phyloP scores from a whole-genome alignment of 37 sponge, comb jelly and placozoan species.

The Eunapius fragilis region DNA sequence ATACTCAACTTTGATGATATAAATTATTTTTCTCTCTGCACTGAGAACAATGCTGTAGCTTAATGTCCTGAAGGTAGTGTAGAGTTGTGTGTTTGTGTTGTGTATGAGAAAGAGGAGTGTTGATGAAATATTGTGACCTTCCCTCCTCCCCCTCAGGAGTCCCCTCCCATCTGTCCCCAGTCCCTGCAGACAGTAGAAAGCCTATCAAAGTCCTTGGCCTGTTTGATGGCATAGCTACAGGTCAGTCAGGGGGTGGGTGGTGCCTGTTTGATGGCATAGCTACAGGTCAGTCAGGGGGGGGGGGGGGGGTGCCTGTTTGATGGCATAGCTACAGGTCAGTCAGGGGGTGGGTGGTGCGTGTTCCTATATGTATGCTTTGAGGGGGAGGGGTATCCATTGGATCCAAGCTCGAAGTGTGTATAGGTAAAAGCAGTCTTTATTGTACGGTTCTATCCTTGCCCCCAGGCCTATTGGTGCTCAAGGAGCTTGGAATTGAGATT shows the following conservation, averaged over 20 bases:
- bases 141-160: constrained; percentile 37
- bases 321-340: constrained; percentile 84
- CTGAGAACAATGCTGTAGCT: too few species aligned
- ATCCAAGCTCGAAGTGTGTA: too few species aligned
- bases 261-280: background rate
- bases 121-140: background rate
- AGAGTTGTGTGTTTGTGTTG: too few species aligned
- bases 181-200: constrained; percentile 61
- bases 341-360: background rate
- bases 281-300: too few species aligned
- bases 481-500: constrained; percentile 87
- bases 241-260: constrained; percentile 10
- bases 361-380: too few species aligned
- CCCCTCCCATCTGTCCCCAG: constrained; percentile 45
- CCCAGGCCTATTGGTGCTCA: constrained; percentile 76
- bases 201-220: constrained; percentile 88
- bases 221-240: constrained; percentile 95
- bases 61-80: too few species aligned
- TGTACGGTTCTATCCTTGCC: too few species aligned
- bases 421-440: too few species aligned
- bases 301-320: constrained; percentile 77
- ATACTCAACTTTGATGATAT: too few species aligned
- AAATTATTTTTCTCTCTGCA: too few species aligned
- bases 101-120: background rate
- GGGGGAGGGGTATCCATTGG: too few species aligned